Base-by-base conservation (phyloP, 1,140 invertebrate species). In the Tyrophagus putrescentiae region DNA sequence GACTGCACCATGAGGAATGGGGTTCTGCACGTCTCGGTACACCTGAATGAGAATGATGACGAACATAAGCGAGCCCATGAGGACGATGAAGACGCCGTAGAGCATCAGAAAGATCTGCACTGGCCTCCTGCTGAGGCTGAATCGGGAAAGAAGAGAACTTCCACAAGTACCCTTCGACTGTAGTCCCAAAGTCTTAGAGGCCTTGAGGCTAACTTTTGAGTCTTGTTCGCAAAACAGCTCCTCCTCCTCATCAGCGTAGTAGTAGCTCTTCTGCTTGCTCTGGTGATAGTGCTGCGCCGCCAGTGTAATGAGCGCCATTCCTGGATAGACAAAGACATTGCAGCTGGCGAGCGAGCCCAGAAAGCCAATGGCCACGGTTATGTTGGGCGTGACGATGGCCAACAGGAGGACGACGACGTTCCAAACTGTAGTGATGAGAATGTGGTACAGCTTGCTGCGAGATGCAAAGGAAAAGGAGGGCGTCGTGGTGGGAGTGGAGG, bases 341-440 rank as follows among this genome's bases (percentile, higher is more conserved):
- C 25, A 18, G 13, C 34, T 21, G 18, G 57, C 57, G 34, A 58
- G 32, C 9, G 57, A 58, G 9, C 82, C 82, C 25, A 83, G 68
- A 4, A 82, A 65, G 68, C 79, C 77, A 53, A 84, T 83, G 13
- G 83, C 76, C 7, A 78, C 72, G 23, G 78, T 76, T 64, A 83
- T 83, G 60, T 82, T 81, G 25, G 82, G 80, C 1, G 80, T 75
- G 32, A 80, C 68, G 50, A 81, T 70, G 1, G 81, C 79, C 1
- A 81, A 69, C 0, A 76, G 27, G n/a, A 83, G 65, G 0, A 78
- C 75, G 0, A 74, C 34, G 6, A 69, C 34, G 65, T 82, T 82
- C 80, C 82, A 83, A 3, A 79, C 39, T 0, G 77, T 52, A 0
- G 79, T 77, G 48, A 79, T 72, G 2, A 73, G 32, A 33, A 75